A percentile compares a stretch with the other conserved stretches of the same genome.
Evolutionary conservation across 1,140 invertebrate genomes (phyloP).

Genomic region (Fopius arisanus): DNA sequence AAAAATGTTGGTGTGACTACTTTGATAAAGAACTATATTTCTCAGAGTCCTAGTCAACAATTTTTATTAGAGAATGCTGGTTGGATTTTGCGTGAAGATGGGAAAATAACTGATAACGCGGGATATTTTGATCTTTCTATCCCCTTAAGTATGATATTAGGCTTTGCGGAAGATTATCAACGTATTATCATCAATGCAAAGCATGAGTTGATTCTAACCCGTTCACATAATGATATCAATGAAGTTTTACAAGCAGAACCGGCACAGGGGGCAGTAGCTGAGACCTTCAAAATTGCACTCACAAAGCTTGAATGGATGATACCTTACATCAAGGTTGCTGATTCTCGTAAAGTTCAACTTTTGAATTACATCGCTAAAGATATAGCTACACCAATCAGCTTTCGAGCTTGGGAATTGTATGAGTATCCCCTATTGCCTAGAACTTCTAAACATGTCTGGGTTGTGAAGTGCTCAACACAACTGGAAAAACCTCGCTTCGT

Average conservation of each 20-base stretch:
- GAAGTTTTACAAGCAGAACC: constrained; percentile 9
- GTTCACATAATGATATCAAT: constrained; percentile 46
- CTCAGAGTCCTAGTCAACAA: constrained; percentile 38
- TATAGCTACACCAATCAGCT: constrained; percentile 35
- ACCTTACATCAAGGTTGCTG: constrained; percentile 38
- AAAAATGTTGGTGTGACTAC: constrained; percentile 55
- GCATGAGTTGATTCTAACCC: constrained; percentile 60
- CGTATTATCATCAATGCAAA: constrained; percentile 59
- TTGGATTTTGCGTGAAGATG: constrained; percentile 37
- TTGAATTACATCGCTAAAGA: constrained; percentile 41
- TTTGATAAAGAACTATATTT: constrained; percentile 55
- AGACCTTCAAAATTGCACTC: constrained; percentile 34
- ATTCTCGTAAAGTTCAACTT: constrained; percentile 36
- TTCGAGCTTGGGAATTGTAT: constrained; percentile 52
- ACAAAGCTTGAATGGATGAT: constrained; percentile 36
- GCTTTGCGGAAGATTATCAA: constrained; percentile 63
- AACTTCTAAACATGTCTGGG: constrained; percentile 40
- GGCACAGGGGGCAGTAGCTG: not conserved
- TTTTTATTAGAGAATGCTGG: constrained; percentile 41
- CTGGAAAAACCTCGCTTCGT: constrained; percentile 42
- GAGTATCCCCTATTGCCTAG: constrained; percentile 52
- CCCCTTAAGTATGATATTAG: constrained; percentile 53
- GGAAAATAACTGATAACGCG: constrained; percentile 21
- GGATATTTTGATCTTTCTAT: constrained; percentile 54
- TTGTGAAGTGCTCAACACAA: constrained; percentile 40